Evolutionary conservation across 2,888 invertebrate species (phyloP).

Genomic region (Palloptera scutellata): DNA sequence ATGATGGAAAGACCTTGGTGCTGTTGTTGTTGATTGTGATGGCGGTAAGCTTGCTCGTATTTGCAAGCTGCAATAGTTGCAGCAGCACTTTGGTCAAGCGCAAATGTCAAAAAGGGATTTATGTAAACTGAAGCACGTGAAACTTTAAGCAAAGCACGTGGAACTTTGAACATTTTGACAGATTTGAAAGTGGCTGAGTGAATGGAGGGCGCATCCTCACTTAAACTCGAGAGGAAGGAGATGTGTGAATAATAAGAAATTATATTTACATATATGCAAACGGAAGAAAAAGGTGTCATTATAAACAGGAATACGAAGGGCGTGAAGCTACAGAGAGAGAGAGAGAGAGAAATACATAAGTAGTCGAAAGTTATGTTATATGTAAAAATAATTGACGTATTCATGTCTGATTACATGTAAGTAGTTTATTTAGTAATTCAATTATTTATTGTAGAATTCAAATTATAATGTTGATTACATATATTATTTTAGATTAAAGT

Average conservation of each 20-base stretch:
- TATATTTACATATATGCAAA: constrained; percentile 6
- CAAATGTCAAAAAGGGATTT: constrained; percentile 41
- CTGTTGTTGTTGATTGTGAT: not conserved
- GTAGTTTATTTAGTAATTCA: too few relatives aligned
- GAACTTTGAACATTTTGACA: constrained; percentile 1
- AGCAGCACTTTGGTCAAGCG: constrained; percentile 39
- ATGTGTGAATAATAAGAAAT: not conserved
- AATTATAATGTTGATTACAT: too few relatives aligned
- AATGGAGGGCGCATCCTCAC: constrained; percentile 12
- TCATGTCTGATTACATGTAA: not conserved
- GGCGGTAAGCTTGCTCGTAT: not conserved
- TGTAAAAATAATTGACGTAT: too few relatives aligned
- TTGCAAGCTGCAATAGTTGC: not conserved
- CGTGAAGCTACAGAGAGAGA: not conserved
- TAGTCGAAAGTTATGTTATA: not conserved
- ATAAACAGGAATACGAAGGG: not conserved
- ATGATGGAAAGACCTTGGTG: too few relatives aligned
- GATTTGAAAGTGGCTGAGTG: not conserved
- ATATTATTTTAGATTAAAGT: too few relatives aligned
- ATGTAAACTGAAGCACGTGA: not conserved
- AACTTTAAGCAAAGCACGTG: too few relatives aligned
- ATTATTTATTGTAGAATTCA: too few relatives aligned
- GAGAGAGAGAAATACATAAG: not conserved
- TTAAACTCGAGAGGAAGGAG: constrained; percentile 21
- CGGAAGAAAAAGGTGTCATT: not conserved